A percentile compares a stretch with the other conserved stretches of the same genome.
Evolutionary conservation across 2,888 invertebrate species (phyloP).

Genomic region (Paralinhomoeus sp.): DNA sequence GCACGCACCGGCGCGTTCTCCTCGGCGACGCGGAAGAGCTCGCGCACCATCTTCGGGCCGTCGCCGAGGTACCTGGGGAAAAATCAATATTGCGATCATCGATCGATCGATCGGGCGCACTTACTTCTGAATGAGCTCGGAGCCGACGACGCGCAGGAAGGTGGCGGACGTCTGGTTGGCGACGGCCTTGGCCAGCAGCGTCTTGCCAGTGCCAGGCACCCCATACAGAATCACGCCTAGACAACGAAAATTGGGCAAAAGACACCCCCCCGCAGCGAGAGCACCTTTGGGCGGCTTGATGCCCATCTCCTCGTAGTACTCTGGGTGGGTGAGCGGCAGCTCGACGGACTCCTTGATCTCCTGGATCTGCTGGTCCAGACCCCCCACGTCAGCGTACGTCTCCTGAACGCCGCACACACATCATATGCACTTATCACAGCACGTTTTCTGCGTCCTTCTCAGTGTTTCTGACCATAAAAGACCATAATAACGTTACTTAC

Average conservation of each 20-base stretch:
- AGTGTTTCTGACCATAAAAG: too few relatives aligned
- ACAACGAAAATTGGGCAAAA: background rate
- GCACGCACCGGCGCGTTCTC: slow-evolving; percentile 82
- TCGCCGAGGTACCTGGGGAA: slow-evolving; percentile 91
- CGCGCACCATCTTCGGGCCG: slow-evolving; percentile 89
- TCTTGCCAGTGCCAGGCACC: slow-evolving; percentile 92
- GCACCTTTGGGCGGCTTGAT: slow-evolving; percentile 90
- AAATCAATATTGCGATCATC: slow-evolving; percentile 33
- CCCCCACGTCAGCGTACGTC: slow-evolving; percentile 60
- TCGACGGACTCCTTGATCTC: slow-evolving; percentile 94
- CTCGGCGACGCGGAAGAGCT: slow-evolving; percentile 93
- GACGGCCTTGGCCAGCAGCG: slow-evolving; percentile 87
- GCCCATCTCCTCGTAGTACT: slow-evolving; percentile 99
- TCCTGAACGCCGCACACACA: slow-evolving; percentile 36
- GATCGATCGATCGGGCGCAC: too few relatives aligned
- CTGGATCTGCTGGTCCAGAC: slow-evolving; percentile 63
- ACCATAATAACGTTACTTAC: too few relatives aligned
- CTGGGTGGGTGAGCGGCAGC: slow-evolving; percentile 88
- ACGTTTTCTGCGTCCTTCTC: too few relatives aligned
- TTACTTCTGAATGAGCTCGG: slow-evolving; percentile 85
- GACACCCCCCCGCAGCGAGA: background rate
- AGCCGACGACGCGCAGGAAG: slow-evolving; percentile 92
- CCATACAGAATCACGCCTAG: slow-evolving; percentile 79
- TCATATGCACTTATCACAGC: too few relatives aligned
- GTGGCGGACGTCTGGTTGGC: slow-evolving; percentile 99